These are phyloP conservation scores for Empis livida DNA, from an alignment of 2,888 invertebrate species.

Conservation along the genomic window DNA sequence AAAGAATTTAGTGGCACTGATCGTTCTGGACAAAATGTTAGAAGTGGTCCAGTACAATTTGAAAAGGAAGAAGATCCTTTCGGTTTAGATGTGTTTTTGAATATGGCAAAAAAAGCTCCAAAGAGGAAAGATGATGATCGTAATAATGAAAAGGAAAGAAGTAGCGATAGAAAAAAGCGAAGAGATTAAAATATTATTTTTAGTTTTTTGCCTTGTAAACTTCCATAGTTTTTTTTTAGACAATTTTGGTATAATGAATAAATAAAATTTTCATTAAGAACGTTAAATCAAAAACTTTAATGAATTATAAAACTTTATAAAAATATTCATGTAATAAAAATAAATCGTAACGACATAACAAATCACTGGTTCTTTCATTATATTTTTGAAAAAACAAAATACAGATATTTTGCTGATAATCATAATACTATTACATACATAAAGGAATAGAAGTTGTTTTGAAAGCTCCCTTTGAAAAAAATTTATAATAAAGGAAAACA, in stretches of 20 bases:
- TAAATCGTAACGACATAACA: no score
- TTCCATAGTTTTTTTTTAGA: neutral
- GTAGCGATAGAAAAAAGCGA: constrained; percentile 37
- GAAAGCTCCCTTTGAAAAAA: no score
- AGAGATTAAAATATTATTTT: constrained; percentile 27
- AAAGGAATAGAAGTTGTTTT: no score
- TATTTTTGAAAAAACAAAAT: no score
- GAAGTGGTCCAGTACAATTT: constrained; percentile 94
- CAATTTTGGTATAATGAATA: neutral
- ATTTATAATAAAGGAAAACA: no score
- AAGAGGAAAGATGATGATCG: constrained; percentile 45
- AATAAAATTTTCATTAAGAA: neutral
- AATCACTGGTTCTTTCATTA: no score
- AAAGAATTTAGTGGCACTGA: constrained; percentile 93
- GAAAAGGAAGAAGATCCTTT: constrained; percentile 86
- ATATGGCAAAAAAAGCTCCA: constrained; percentile 79
- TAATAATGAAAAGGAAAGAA: constrained; percentile 25
- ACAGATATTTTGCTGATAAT: no score
- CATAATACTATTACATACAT: no score
- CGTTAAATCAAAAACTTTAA: no score
- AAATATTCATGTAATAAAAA: no score
- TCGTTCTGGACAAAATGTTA: constrained; percentile 43
- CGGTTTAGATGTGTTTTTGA: constrained; percentile 95
- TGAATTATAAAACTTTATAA: no score
- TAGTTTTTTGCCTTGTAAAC: neutral